Percentiles rank a stretch among this genome's conserved stretches.
These are phyloP conservation scores for Dromaius novaehollandiae DNA, from an alignment of 2,113 vertebrate genomes.

Conservation along the genomic window DNA sequence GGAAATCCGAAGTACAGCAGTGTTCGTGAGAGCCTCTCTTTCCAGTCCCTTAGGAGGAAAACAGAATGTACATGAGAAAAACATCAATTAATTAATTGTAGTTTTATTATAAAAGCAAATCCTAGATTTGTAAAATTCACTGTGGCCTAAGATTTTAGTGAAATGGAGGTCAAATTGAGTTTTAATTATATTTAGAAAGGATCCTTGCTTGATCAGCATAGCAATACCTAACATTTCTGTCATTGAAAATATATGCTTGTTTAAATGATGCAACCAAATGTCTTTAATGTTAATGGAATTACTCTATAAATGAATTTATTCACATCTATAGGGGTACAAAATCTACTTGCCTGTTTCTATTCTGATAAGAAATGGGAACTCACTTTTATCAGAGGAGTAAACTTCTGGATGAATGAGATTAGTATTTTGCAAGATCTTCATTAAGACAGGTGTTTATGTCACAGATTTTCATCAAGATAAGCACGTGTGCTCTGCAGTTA, in stretches of 20 bases:
- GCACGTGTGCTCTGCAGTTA: too few species aligned
- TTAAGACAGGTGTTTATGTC: background rate
- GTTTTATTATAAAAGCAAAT: background rate
- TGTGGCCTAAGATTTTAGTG: background rate
- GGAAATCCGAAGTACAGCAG: slow-evolving; percentile 52
- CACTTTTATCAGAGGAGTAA: slow-evolving; percentile 1
- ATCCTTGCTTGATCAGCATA: background rate
- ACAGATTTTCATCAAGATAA: background rate
- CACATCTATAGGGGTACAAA: background rate
- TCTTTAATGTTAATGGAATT: background rate
- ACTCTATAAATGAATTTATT: background rate
- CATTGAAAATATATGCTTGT: background rate
- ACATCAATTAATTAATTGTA: slow-evolving; percentile 13
- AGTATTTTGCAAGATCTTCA: background rate
- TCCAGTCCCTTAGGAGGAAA: slow-evolving; percentile 44
- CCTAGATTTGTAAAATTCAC: background rate
- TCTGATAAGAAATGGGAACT: background rate
- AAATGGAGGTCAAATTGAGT: background rate
- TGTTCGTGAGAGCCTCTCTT: slow-evolving; percentile 45
- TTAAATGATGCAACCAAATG: background rate
- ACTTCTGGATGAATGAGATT: background rate
- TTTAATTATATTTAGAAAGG: background rate
- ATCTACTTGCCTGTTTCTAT: background rate
- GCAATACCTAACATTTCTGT: background rate
- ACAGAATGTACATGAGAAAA: slow-evolving; percentile 31